Base-by-base conservation (phyloP, 2,888 invertebrate species). In the Hemicrepidius hirtus region DNA sequence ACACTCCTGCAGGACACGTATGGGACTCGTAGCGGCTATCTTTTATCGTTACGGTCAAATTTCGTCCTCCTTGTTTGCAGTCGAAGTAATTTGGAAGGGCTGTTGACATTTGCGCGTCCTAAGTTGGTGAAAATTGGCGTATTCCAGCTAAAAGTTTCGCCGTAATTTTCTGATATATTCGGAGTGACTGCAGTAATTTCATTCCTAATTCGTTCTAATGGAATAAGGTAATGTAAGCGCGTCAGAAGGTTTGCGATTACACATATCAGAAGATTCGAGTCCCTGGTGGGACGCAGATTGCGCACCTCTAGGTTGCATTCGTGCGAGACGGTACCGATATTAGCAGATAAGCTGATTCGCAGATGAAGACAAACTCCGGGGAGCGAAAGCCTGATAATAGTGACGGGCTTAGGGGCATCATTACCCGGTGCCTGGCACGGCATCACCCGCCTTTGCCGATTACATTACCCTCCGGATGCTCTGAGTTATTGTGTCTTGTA, bases 311-410 rank as follows among this genome's bases (percentile, higher is more conserved):
- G 37, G 62, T 18, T 68, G 62, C 68, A 68, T 68, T 67, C 55
- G 68, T 68, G 59, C 59, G 68, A 68, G 68, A 68, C 68, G 59
- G 46, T 41, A 69, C 73, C 71, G 74, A 77, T 76, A 76, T 64
- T 75, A 73, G 65, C 71, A 76, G 77, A 77, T 77, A 77, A 77
- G 77, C 75, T 70, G 73, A 77, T 77, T 73, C 73, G 69, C 40
- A 75, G 72, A 76, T 71, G 74, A 77, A 77, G 73, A 76, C 73
- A 68, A 72, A 74, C 71, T 73, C 62, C 60, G 75, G 59, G 71
- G 74, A 74, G 69, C 65, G 68, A 65, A 68, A 65, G 55, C 64
- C 64, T 57, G 75, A 70, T 73, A 75, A 73, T 66, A 73, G 57
- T 67, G 72, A 62, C 73, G 69, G 63, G 72, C 77, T 74, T 71